A percentile compares a stretch with the other conserved stretches of the same genome.
These are phyloP conservation scores for Anarrhichthys ocellatus DNA, from an alignment of 2,113 vertebrate genomes.

Conservation along the genomic window DNA sequence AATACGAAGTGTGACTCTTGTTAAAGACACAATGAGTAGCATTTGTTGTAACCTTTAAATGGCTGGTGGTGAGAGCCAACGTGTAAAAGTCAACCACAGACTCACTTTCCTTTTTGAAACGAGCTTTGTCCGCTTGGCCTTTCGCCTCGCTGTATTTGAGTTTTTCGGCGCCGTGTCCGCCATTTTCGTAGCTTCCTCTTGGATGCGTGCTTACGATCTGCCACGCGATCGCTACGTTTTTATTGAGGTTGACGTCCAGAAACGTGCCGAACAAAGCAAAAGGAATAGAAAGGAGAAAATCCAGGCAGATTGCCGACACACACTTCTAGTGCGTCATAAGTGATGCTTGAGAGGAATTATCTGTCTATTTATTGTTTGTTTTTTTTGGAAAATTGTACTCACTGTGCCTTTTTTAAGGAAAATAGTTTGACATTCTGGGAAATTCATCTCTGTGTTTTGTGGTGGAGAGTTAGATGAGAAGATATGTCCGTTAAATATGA, in stretches of 20 bases:
- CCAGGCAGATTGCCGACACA: no score
- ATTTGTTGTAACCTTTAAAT: no score
- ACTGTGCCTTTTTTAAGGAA: no score
- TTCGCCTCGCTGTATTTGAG: not conserved
- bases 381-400: no score
- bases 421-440: not conserved
- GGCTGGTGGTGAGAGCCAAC: no score
- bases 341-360: no score
- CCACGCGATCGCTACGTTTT: no score
- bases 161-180: not conserved
- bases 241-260: no score
- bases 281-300: no score
- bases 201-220: not conserved
- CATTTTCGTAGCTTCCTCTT: not conserved
- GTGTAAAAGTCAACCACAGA: not conserved
- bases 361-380: no score
- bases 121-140: not conserved
- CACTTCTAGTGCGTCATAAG: no score
- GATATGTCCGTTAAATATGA: not conserved
- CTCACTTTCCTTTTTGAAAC: not conserved
- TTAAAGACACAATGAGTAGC: not conserved
- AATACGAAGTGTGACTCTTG: not conserved
- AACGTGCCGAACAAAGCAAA: no score
- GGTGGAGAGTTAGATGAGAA: not conserved
- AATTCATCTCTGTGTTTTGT: conserved; percentile 1